phyloP scores from a whole-genome alignment of 2,797 vertebrate genomes.

The Arnoldichthys spilopterus region DNA sequence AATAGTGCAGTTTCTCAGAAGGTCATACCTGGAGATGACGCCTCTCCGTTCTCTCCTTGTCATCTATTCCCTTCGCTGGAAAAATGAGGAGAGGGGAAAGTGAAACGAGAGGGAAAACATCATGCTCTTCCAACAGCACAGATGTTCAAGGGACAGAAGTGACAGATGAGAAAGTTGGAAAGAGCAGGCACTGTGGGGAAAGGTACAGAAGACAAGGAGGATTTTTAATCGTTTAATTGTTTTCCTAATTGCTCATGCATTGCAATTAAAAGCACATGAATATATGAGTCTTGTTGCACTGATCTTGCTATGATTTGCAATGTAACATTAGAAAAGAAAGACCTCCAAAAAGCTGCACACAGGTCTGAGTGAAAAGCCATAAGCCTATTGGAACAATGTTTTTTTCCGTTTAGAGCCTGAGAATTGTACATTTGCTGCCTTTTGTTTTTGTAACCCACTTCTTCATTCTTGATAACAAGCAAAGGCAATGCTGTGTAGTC shows the following conservation, averaged over 20 bases:
- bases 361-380: not conserved
- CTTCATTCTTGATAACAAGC: constrained; percentile 14
- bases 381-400: not conserved
- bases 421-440: constrained; percentile 16
- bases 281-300: not conserved
- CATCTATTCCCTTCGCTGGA: constrained; percentile 53
- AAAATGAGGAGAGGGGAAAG: constrained; percentile 36
- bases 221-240: constrained; percentile 17
- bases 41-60: constrained; percentile 53
- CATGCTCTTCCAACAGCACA: constrained; percentile 36
- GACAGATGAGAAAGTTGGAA: constrained; percentile 45
- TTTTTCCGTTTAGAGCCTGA: not conserved
- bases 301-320: not conserved
- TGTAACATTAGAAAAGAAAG: not conserved
- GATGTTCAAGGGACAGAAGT: constrained; percentile 54
- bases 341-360: not conserved
- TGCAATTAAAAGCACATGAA: not conserved
- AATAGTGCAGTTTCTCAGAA: constrained; percentile 60
- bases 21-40: constrained; percentile 66
- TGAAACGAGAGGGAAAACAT: constrained; percentile 28
- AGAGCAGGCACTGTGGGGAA: constrained; percentile 10
- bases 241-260: constrained; percentile 30
- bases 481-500: not conserved
- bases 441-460: constrained; percentile 18
- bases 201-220: not conserved